phyloP scores from a whole-genome alignment of 2,113 vertebrate species.

The Heterotis niloticus region DNA sequence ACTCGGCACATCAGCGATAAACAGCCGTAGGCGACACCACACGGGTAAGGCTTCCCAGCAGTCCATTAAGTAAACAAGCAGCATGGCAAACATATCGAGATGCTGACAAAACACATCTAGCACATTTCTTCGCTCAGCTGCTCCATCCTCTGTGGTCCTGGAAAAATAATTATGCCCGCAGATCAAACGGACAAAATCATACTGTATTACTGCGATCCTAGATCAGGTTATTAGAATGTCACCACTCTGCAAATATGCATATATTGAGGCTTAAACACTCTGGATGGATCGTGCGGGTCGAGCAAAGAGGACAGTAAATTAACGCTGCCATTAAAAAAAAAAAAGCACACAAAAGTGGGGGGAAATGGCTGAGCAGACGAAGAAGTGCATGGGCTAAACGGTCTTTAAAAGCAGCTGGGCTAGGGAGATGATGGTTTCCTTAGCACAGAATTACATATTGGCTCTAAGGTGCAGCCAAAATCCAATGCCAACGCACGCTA shows the following conservation, averaged over 20 bases:
- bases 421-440: slow-evolving; percentile 54
- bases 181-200: slow-evolving; percentile 40
- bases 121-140: slow-evolving; percentile 37
- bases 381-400: slow-evolving; percentile 53
- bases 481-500: slow-evolving; percentile 40
- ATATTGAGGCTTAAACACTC: slow-evolving; percentile 47
- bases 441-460: slow-evolving; percentile 53
- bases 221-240: slow-evolving; percentile 58
- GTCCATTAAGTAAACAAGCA: slow-evolving; percentile 57
- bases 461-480: slow-evolving; percentile 15
- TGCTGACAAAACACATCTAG: slow-evolving; percentile 45
- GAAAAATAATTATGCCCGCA: slow-evolving; percentile 56
- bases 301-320: not conserved
- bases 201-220: slow-evolving; percentile 40
- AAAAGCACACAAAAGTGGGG: not conserved
- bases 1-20: slow-evolving; percentile 48
- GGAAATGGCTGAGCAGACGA: slow-evolving; percentile 47
- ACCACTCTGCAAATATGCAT: slow-evolving; percentile 57
- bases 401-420: slow-evolving; percentile 63
- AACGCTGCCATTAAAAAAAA: slow-evolving; percentile 14
- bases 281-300: slow-evolving; percentile 38
- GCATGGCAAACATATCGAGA: slow-evolving; percentile 46
- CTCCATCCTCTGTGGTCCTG: slow-evolving; percentile 48
- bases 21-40: slow-evolving; percentile 47
- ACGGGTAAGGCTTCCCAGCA: slow-evolving; percentile 56